Base-by-base conservation (phyloP, 2,797 vertebrate genomes). In the Lepidocolaptes lacrymiger region DNA sequence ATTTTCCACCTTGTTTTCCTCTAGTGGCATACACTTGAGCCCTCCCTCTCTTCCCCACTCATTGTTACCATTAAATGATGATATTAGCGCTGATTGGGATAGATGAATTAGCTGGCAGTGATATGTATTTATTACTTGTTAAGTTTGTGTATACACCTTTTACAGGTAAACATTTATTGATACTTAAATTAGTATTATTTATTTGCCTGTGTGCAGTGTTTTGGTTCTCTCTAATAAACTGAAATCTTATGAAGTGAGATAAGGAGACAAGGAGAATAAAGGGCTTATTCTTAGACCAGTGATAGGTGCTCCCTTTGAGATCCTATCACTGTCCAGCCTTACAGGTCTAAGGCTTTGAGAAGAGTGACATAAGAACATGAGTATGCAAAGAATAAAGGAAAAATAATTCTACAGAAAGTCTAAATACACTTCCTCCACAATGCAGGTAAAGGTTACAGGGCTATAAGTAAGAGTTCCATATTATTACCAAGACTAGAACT, bases 11-110 rank as follows among this genome's bases (percentile, higher is more conserved):
- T 72, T 62, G 0, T 21, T 93, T 83, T 67, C 28, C 27, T 24
- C 13, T 81, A 10, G 18, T 55, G 12, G 10, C 49, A 2, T 56
- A 10, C 7, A 6, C 5, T 83, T 63, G 59, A 58, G 55, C 9
- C 17, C 4, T n/a, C 4, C 2, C 4, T 10, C 6, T 52, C 15
- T 26, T 7, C 6, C 6, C 14, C 16, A 12, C 21, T 12, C 2
- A 3, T 59, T 41, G 3, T 58, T 71, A 8, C 30, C 8, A 12
- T 58, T 36, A 55, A 58, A 26, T 16, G 5, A 20, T 37, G 24
- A 2, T 1, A 14, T 52, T 64, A 54, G 7, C 0, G 2, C 24
- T n/a, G 19, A 26, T 4, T 26, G 15, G 22, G 10, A 26, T 32
- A n/a, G 2, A 2, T 34, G 34, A 83, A 83, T 62, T 54, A 66